Evolutionary conservation across 2,888 invertebrate species (phyloP).

Genomic region (Sicus ferrugineus): DNA sequence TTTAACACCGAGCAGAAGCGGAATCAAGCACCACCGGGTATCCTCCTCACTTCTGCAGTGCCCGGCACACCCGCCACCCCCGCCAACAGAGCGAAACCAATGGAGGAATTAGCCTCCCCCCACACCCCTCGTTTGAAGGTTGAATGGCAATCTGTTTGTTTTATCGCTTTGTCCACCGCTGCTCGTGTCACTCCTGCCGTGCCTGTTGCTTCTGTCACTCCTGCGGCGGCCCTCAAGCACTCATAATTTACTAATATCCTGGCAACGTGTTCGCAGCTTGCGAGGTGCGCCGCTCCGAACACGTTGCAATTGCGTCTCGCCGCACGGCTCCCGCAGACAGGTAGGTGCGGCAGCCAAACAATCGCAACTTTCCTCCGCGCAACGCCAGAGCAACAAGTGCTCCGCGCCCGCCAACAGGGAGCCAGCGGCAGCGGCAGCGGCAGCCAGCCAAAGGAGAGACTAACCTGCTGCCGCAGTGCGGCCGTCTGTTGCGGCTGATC

Average conservation of each 20-base stretch:
- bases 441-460: conserved; percentile 41
- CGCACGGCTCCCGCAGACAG: background rate
- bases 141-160: conserved; percentile 64
- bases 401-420: conserved; percentile 36
- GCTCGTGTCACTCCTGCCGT: conserved; percentile 55
- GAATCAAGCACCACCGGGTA: too few relatives aligned
- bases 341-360: conserved; percentile 9
- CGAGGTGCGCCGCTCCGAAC: conserved; percentile 2
- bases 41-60: too few relatives aligned
- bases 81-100: too few relatives aligned
- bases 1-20: too few relatives aligned
- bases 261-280: conserved; percentile 38
- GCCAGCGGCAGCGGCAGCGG: conserved; percentile 38
- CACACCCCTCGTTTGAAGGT: too few relatives aligned
- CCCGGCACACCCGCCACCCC: too few relatives aligned
- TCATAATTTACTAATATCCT: conserved; percentile 60
- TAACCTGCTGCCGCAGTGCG: conserved; percentile 24
- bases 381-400: conserved; percentile 16
- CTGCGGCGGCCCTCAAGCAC: conserved; percentile 63
- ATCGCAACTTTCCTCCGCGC: conserved; percentile 16
- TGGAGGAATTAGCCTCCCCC: too few relatives aligned
- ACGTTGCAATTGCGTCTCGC: background rate
- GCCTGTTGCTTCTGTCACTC: conserved; percentile 60
- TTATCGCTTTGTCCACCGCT: conserved; percentile 65
- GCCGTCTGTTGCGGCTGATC: conserved; percentile 32